Percentiles rank a stretch among this genome's conserved stretches.
phyloP scores from a whole-genome alignment of 2,888 invertebrate genomes.

The Dryadula phaetusa region DNA sequence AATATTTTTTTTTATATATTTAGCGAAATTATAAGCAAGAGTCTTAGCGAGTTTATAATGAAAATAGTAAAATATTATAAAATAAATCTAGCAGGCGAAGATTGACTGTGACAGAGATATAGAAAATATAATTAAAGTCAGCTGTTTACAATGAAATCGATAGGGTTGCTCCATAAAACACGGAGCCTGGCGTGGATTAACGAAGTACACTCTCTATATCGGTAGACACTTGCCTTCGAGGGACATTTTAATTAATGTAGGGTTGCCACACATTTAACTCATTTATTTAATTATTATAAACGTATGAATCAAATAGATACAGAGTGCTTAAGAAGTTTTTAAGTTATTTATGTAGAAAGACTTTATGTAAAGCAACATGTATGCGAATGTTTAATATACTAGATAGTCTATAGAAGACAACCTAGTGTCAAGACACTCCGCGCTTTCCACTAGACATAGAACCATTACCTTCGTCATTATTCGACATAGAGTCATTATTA shows the following conservation, averaged over 20 bases:
- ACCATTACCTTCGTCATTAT: too few species aligned
- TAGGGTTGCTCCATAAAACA: constrained; percentile 61
- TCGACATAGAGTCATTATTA: too few species aligned
- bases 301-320: too few species aligned
- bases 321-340: too few species aligned
- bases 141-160: constrained; percentile 65
- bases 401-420: too few species aligned
- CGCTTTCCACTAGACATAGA: too few species aligned
- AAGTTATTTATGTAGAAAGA: too few species aligned
- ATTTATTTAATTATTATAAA: not conserved
- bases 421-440: too few species aligned
- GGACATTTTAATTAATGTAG: constrained; percentile 49
- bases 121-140: constrained; percentile 65
- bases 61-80: constrained; percentile 7
- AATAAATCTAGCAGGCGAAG: constrained; percentile 12
- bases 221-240: constrained; percentile 47
- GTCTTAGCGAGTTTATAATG: not conserved
- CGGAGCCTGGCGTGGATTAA: constrained; percentile 63
- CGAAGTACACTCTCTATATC: constrained; percentile 61
- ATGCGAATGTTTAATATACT: not conserved
- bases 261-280: constrained; percentile 16
- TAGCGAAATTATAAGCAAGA: not conserved
- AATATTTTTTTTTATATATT: not conserved
- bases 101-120: constrained; percentile 24
- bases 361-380: not conserved